Conservation (phyloP, 2,888 invertebrate species). For the Cyclophora punctaria region DNA sequence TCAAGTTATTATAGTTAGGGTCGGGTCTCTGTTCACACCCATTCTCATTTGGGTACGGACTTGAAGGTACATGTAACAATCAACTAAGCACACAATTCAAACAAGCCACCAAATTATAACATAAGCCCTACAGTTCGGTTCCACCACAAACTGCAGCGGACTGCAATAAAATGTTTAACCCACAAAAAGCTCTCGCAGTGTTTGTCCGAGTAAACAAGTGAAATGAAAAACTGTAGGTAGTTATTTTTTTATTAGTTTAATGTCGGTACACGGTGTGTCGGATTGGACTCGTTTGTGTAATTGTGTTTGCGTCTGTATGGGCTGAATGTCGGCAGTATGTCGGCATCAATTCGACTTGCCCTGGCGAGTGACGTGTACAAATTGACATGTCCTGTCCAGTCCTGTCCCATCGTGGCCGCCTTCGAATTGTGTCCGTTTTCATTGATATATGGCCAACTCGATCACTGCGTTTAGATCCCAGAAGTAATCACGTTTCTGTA, state of each 20-base stretch:
- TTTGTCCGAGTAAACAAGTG: slow-evolving; percentile 7
- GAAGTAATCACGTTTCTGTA: too few species aligned
- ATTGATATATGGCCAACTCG: background rate
- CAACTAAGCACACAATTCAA: too few species aligned
- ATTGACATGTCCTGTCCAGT: slow-evolving; percentile 48
- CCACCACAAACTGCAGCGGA: slow-evolving; percentile 1
- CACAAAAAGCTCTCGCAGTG: slow-evolving; percentile 9
- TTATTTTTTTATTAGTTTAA: background rate
- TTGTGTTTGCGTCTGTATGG: slow-evolving; percentile 27
- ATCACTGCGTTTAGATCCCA: too few species aligned
- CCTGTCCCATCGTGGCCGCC: slow-evolving; percentile 28
- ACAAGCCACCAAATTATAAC: too few species aligned
- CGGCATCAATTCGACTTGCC: slow-evolving; percentile 26
- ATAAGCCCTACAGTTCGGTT: too few species aligned
- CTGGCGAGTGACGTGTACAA: slow-evolving; percentile 37
- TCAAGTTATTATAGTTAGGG: too few species aligned
- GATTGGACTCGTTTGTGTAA: slow-evolving; percentile 26
- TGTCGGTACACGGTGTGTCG: slow-evolving; percentile 1
- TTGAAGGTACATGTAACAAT: too few species aligned
- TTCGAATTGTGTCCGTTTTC: slow-evolving; percentile 18
- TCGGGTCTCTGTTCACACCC: too few species aligned
- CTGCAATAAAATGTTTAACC: slow-evolving; percentile 13
- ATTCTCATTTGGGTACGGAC: too few species aligned
- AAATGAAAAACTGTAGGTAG: slow-evolving; percentile 3
- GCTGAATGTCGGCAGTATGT: slow-evolving; percentile 18